A percentile compares a stretch with the other conserved stretches of the same genome.
Conservation (phyloP, 2,113 vertebrate genomes). For the Lutjanus erythropterus region DNA sequence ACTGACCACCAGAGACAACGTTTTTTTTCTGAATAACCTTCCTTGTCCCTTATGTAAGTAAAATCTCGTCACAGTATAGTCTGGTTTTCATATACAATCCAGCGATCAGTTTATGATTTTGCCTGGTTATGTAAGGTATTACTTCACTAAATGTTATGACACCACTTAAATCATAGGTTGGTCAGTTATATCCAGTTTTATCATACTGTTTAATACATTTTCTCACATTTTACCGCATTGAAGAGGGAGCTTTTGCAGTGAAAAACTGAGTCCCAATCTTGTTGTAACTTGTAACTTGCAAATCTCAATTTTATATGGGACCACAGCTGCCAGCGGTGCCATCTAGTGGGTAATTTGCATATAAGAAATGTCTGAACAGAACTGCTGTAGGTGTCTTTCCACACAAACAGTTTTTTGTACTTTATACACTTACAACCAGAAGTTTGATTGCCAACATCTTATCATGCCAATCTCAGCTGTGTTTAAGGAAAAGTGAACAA, state of each 20-base stretch:
- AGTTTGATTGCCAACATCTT: conserved; percentile 36
- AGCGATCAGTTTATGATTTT: background rate
- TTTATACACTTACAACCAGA: background rate
- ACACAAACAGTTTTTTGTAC: background rate
- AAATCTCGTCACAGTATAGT: no score
- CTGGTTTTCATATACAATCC: background rate
- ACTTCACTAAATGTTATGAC: background rate
- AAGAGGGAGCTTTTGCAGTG: background rate
- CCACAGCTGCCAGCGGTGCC: conserved; percentile 8
- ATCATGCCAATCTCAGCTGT: conserved; percentile 54
- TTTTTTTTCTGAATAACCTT: background rate
- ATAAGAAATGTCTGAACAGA: background rate
- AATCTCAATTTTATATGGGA: no score
- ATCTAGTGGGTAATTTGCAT: conserved; percentile 48
- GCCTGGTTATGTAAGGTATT: background rate
- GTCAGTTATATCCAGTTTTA: background rate
- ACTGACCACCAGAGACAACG: background rate
- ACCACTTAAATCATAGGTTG: background rate
- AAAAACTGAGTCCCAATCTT: background rate
- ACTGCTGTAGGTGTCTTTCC: background rate
- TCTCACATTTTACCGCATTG: background rate
- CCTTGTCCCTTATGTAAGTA: background rate
- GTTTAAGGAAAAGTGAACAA: conserved; percentile 76
- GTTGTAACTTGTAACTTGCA: background rate
- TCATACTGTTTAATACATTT: background rate